Conservation (phyloP, 2,797 vertebrate genomes). For the Octomys mimax region DNA sequence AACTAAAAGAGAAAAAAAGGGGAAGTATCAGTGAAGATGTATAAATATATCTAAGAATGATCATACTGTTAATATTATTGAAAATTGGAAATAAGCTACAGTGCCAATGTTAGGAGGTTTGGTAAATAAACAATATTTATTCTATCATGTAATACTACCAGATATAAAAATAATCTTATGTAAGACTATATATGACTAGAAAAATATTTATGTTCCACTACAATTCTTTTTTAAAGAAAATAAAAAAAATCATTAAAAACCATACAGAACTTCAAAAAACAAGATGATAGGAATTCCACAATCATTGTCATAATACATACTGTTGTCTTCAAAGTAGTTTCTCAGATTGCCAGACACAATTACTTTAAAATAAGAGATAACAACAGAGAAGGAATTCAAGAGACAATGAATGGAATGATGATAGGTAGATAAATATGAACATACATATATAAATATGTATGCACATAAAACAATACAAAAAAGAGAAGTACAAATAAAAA, state of each 20-base stretch:
- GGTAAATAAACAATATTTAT: neutral
- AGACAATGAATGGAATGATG: neutral
- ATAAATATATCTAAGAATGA: neutral
- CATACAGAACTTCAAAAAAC: no score
- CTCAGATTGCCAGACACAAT: no score
- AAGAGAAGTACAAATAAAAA: neutral
- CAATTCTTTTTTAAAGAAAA: neutral
- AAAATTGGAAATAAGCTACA: neutral
- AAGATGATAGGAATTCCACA: no score
- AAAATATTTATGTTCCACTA: neutral
- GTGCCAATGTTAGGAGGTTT: neutral
- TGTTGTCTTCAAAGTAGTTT: no score
- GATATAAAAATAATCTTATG: neutral
- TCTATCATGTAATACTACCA: neutral
- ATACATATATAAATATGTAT: neutral
- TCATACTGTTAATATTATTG: neutral
- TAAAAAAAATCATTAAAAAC: no score
- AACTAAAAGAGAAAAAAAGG: neutral
- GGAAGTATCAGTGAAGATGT: neutral
- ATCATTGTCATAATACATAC: no score
- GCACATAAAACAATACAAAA: neutral
- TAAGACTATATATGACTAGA: neutral
- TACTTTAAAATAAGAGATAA: no score
- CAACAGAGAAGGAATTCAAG: neutral
- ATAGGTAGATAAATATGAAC: neutral